A percentile compares a stretch with the other conserved stretches of the same genome.
Evolutionary conservation across 2,888 invertebrate species (phyloP).

Genomic region (Hydroisotoma schaefferi): DNA sequence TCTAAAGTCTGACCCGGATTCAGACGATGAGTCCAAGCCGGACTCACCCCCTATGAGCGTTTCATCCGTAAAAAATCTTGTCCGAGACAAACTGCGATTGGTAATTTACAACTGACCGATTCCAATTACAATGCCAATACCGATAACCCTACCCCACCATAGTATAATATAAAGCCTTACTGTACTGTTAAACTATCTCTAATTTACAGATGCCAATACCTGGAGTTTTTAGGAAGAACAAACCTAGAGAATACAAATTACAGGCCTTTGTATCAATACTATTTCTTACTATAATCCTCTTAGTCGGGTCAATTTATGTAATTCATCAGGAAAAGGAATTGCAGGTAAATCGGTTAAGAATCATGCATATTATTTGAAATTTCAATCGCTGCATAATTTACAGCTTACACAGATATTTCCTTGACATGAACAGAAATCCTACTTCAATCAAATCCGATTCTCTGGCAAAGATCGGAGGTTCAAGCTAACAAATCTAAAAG

Average conservation of each 20-base stretch:
- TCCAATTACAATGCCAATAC: not conserved
- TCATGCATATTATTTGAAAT: not conserved
- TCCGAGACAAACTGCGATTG: slow-evolving; percentile 33
- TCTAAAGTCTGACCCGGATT: slow-evolving; percentile 23
- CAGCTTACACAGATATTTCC: not conserved
- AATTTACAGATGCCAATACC: slow-evolving; percentile 66
- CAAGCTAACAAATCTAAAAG: slow-evolving; percentile 68
- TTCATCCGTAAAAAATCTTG: slow-evolving; percentile 23
- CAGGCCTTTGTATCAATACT: slow-evolving; percentile 58
- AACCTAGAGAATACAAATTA: slow-evolving; percentile 71
- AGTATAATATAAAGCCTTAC: too few relatives aligned
- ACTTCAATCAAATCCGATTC: slow-evolving; percentile 77
- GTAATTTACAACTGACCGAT: slow-evolving; percentile 7
- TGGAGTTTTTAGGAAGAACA: slow-evolving; percentile 66
- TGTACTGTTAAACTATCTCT: slow-evolving; percentile 4
- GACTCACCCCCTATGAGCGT: slow-evolving; percentile 24
- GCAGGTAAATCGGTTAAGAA: slow-evolving; percentile 52
- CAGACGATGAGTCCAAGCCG: slow-evolving; percentile 12
- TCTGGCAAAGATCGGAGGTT: slow-evolving; percentile 71
- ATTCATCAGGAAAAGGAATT: slow-evolving; percentile 77
- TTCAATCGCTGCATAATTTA: not conserved
- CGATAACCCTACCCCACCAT: not conserved
- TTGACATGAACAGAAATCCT: slow-evolving; percentile 60
- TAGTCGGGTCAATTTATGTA: slow-evolving; percentile 78
- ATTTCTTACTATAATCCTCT: slow-evolving; percentile 74